Conservation (phyloP, 2,888 invertebrate genomes). For the Drosophila hamatofila region DNA sequence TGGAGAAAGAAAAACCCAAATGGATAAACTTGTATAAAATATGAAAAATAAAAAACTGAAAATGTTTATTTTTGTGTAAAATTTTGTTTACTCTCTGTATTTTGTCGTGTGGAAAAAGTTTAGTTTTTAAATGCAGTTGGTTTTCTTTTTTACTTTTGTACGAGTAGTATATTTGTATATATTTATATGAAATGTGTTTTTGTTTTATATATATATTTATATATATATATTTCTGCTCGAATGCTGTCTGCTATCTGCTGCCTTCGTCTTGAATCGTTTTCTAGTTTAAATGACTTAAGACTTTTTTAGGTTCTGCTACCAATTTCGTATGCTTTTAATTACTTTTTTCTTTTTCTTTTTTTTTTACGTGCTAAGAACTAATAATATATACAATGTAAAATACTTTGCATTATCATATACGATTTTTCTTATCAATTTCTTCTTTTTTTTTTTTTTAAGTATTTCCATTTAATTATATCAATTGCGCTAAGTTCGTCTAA, state of each 20-base stretch:
- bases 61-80: not conserved
- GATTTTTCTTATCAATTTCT: conserved; percentile 32
- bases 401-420: conserved; percentile 56
- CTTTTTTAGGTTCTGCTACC: conserved; percentile 66
- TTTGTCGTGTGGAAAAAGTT: conserved; percentile 62
- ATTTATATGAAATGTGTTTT: conserved; percentile 53
- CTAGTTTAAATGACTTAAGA: conserved; percentile 73
- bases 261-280: conserved; percentile 26
- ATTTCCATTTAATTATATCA: conserved; percentile 81
- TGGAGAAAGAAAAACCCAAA: conserved; percentile 7
- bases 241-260: conserved; percentile 31
- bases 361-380: conserved; percentile 83
- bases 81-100: conserved; percentile 19
- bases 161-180: conserved; percentile 46
- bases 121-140: conserved; percentile 73
- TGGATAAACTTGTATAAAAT: conserved; percentile 25
- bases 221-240: conserved; percentile 14
- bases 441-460: conserved; percentile 45
- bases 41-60: conserved; percentile 22
- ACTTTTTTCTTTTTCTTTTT: conserved; percentile 34
- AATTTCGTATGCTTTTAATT: conserved; percentile 69
- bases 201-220: conserved; percentile 11
- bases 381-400: conserved; percentile 83
- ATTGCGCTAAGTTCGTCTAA: conserved; percentile 86
- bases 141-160: conserved; percentile 40